phyloP scores from a whole-genome alignment of 2,888 invertebrate species.

The Clusia tigrina region DNA sequence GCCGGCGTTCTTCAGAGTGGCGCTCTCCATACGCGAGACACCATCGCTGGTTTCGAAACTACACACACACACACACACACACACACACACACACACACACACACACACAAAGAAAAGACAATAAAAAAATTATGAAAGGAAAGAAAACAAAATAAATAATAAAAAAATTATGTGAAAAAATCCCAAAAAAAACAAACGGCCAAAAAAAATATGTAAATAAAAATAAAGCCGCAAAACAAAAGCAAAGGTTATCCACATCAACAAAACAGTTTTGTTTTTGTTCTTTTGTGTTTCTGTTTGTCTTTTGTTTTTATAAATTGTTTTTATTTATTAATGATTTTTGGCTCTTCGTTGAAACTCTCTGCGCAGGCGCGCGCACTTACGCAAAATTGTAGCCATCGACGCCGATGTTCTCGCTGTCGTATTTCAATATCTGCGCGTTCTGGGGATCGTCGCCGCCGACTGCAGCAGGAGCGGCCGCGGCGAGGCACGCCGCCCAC shows the following conservation, averaged over 20 bases:
- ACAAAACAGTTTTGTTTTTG: too few relatives aligned
- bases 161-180: too few relatives aligned
- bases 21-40: conserved; percentile 56
- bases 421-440: conserved; percentile 47
- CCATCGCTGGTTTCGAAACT: conserved; percentile 64
- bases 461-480: conserved; percentile 38
- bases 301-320: too few relatives aligned
- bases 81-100: too few relatives aligned
- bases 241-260: too few relatives aligned
- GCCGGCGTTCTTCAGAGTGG: conserved; percentile 55
- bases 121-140: background rate
- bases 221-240: too few relatives aligned
- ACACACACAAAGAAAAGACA: too few relatives aligned
- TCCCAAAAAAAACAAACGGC: too few relatives aligned
- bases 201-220: background rate
- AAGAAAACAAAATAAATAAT: background rate
- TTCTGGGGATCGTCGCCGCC: conserved; percentile 28
- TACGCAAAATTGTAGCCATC: conserved; percentile 70
- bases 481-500: background rate
- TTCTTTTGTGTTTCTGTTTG: too few relatives aligned
- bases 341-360: too few relatives aligned
- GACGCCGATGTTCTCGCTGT: conserved; percentile 67
- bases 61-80: conserved; percentile 60
- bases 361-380: conserved; percentile 44
- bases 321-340: too few relatives aligned